These are phyloP conservation scores for Brenthis hecate DNA, from an alignment of 2,888 invertebrate species.

Conservation along the genomic window DNA sequence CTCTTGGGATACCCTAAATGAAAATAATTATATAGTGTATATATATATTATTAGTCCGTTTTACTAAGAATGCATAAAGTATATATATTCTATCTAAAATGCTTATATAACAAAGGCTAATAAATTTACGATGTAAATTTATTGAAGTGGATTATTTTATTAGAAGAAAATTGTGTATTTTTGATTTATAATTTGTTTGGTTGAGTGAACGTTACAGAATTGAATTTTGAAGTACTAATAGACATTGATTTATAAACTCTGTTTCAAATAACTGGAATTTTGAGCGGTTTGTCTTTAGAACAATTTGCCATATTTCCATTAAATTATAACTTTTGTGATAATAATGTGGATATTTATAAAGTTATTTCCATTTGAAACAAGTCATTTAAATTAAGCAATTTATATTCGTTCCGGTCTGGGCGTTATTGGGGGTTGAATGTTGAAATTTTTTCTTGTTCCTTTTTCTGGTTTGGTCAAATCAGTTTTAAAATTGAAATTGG, in stretches of 20 bases:
- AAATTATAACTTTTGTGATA: constrained; percentile 28
- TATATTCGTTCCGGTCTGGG: constrained; percentile 38
- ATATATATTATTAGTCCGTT: too few species aligned
- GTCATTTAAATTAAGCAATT: constrained; percentile 42
- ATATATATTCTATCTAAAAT: too few species aligned
- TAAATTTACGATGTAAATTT: too few species aligned
- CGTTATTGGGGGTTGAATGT: constrained; percentile 32
- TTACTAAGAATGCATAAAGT: too few species aligned
- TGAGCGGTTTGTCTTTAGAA: constrained; percentile 7
- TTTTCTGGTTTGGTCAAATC: constrained; percentile 32
- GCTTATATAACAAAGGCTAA: too few species aligned
- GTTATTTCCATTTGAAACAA: constrained; percentile 28
- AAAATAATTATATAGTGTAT: too few species aligned
- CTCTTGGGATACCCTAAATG: constrained; percentile 67
- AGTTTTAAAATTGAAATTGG: constrained; percentile 24
- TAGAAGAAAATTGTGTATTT: background rate
- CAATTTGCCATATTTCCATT: constrained; percentile 25
- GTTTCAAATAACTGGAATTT: constrained; percentile 10
- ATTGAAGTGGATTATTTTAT: background rate
- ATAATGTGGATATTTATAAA: constrained; percentile 26
- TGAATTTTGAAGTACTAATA: constrained; percentile 6
- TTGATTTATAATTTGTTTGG: background rate
- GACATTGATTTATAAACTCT: constrained; percentile 8
- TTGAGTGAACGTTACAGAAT: background rate
- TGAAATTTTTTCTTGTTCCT: constrained; percentile 33